These are phyloP conservation scores for Musca domestica DNA, from an alignment of 1,140 invertebrate genomes.

Conservation along the genomic window DNA sequence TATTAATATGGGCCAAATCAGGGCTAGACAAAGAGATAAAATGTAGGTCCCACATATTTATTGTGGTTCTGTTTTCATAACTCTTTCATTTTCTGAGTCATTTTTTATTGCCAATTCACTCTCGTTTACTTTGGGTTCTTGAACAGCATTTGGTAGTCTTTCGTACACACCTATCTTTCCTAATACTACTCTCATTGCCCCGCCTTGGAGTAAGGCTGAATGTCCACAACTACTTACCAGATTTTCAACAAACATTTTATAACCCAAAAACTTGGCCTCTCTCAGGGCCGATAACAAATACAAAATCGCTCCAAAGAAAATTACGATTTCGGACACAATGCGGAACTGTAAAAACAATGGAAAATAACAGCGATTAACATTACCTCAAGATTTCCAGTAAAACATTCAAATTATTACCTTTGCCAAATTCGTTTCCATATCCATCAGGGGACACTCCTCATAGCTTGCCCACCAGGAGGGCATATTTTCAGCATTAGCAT, in stretches of 20 bases:
- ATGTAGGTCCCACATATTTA: no score
- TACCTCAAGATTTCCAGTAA: background rate
- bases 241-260: conserved; percentile 89
- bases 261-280: conserved; percentile 79
- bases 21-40: no score
- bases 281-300: conserved; percentile 79
- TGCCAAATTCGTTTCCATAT: conserved; percentile 47
- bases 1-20: background rate
- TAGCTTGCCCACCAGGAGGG: conserved; percentile 52
- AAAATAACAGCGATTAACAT: background rate
- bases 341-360: conserved; percentile 56
- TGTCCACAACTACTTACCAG: no score
- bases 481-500: conserved; percentile 36
- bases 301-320: conserved; percentile 73
- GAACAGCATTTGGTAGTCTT: no score
- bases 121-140: no score
- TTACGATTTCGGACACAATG: conserved; percentile 66
- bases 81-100: no score
- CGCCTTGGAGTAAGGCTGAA: no score
- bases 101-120: no score
- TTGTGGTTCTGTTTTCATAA: no score
- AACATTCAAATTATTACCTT: no score
- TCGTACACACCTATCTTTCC: no score
- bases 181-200: no score
- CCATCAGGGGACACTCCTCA: conserved; percentile 50